These are phyloP conservation scores for Noturus placidus DNA, from an alignment of 2,113 vertebrate genomes.

Conservation along the genomic window DNA sequence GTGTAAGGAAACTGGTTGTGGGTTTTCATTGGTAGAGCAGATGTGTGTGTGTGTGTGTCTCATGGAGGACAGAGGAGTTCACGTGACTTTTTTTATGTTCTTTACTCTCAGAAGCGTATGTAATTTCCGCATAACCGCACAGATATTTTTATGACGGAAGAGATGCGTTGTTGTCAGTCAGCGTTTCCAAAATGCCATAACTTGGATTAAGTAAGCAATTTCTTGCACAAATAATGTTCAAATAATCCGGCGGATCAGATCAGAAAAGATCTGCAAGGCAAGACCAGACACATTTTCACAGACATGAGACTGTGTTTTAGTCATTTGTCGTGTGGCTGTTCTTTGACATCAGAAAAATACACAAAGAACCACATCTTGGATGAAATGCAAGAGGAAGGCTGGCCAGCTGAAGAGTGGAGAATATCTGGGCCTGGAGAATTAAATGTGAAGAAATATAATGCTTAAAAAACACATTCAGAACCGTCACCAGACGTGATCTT, in stretches of 20 bases:
- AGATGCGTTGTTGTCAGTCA: neutral
- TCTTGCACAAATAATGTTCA: neutral
- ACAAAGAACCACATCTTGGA: neutral
- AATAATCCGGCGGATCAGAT: too few species aligned
- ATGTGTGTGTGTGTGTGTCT: slow-evolving; percentile 15
- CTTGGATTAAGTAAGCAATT: neutral
- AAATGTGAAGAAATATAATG: too few species aligned
- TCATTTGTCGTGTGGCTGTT: neutral
- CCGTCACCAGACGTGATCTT: neutral
- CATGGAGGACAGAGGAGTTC: slow-evolving; percentile 2
- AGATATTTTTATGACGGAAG: neutral
- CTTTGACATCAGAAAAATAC: neutral
- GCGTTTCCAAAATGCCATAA: neutral
- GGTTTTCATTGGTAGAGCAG: slow-evolving; percentile 15
- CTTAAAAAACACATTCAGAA: neutral
- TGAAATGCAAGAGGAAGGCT: neutral
- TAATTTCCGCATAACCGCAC: neutral
- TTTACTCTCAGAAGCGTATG: neutral
- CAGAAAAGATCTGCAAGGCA: too few species aligned
- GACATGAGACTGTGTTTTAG: neutral
- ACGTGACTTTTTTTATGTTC: neutral
- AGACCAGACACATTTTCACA: neutral
- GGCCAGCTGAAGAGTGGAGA: neutral
- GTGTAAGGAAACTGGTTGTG: slow-evolving; percentile 35
- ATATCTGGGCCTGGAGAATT: neutral